Evolutionary conservation across 1,140 invertebrate species (phyloP).

Genomic region (Listronotus bonariensis): DNA sequence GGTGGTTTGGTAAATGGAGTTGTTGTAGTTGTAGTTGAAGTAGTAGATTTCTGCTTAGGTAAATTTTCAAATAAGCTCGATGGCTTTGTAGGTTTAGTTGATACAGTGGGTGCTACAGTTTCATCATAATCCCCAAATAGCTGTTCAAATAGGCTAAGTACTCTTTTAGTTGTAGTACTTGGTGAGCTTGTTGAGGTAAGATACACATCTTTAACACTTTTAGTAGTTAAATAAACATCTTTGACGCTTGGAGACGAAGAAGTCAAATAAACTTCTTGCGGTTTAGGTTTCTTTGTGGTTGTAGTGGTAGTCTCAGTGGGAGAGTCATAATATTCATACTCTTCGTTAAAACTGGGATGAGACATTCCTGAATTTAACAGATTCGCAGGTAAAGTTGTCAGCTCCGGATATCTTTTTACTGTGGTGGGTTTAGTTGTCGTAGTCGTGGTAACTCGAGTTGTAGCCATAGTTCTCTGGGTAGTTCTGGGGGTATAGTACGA

Average conservation of each 20-base stretch:
- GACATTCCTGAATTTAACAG: conserved; percentile 48
- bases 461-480: conserved; percentile 48
- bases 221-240: conserved; percentile 40
- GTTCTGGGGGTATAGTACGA: conserved; percentile 40
- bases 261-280: conserved; percentile 22
- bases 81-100: conserved; percentile 24
- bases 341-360: conserved; percentile 50
- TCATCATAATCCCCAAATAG: conserved; percentile 54
- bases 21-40: not conserved
- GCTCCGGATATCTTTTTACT: conserved; percentile 43
- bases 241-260: conserved; percentile 27
- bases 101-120: conserved; percentile 40
- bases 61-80: conserved; percentile 15
- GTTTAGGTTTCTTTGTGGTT: conserved; percentile 18
- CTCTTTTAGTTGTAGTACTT: conserved; percentile 47
- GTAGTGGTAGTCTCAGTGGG: not conserved
- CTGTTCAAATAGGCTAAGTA: conserved; percentile 52
- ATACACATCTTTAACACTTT: conserved; percentile 32
- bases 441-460: conserved; percentile 54
- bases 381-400: conserved; percentile 40
- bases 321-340: conserved; percentile 46
- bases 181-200: conserved; percentile 32
- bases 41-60: conserved; percentile 2
- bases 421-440: conserved; percentile 46
- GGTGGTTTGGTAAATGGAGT: not conserved